Evolutionary conservation across 2,113 vertebrate genomes (phyloP), one percentile per base, ranked within the genome.

Genomic region (Budorcas taxicolor): DNA sequence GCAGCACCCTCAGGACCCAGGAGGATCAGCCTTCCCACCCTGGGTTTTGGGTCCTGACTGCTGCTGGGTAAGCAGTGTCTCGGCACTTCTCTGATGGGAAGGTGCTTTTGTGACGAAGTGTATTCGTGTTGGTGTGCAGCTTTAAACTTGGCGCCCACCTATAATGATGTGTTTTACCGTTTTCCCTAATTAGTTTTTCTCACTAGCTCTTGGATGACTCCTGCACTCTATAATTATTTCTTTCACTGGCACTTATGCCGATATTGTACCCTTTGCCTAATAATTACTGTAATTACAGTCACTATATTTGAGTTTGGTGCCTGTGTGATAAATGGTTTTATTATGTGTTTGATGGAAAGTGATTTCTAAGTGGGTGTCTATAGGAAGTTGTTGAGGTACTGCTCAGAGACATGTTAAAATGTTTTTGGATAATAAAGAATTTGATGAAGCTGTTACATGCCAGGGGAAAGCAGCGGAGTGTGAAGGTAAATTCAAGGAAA

Each of bases 211-310:
- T 90, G 82, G 94, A 85, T 97, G 94, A 95, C 94, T 98, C 94
- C 95, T 53, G 97, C 91, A 95, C 97, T 97, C 92, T 94, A 1
- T 96, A 96, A 97, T 98, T 97, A 98, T 97, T 98, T 97, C 97
- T 95, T 98, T 98, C 95, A 96, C 97, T 95, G 96, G 97, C 88
- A 97, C 97, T 98, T 97, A 97, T 76, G 96, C 97, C 15, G n/a
- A 96, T 97, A 97, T 90, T 95, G 93, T 86, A 95, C 97, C 93
- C 90, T 97, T 93, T 93, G 90, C 96, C 94, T 97, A 93, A 97
- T 98, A 98, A 98, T 97, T 87, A 97, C 96, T 95, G 89, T 96
- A 97, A 98, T 98, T 97, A 98, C 21, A 89, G 96, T 92, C 91
- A 43, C 97, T 95, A 19, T 95, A 82, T 97, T 91, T 97, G 98